These are phyloP conservation scores for Achatina immaculata DNA, from an alignment of 1,140 invertebrate species.

Conservation along the genomic window DNA sequence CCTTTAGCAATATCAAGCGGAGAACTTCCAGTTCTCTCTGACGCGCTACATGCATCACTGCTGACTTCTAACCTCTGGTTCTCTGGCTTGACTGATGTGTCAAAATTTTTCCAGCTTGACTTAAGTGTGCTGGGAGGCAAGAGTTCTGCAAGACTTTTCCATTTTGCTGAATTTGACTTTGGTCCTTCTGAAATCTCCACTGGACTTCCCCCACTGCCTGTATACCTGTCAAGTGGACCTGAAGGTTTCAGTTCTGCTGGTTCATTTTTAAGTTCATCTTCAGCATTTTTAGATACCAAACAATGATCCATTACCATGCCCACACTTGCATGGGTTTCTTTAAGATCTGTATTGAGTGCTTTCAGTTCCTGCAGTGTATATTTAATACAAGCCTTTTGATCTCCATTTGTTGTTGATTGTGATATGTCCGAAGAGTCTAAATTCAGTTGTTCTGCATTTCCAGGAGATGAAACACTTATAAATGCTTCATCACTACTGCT, in stretches of 20 bases:
- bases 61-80: not conserved
- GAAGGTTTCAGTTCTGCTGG: not conserved
- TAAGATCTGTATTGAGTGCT: not conserved
- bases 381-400: not conserved
- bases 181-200: slow-evolving; percentile 3
- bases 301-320: not conserved
- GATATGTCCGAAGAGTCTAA: no score
- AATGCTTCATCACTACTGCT: not conserved
- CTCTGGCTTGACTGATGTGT: not conserved
- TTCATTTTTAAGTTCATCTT: not conserved
- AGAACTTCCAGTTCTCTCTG: not conserved
- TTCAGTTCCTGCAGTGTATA: not conserved
- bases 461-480: not conserved
- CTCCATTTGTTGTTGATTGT: not conserved
- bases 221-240: not conserved
- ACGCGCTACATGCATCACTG: not conserved
- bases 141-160: slow-evolving; percentile 3
- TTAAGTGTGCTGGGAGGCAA: not conserved
- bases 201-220: not conserved
- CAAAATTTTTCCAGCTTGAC: not conserved
- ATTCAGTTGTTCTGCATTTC: not conserved
- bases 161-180: slow-evolving; percentile 10
- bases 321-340: not conserved
- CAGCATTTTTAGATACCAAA: not conserved
- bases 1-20: not conserved